These are phyloP conservation scores for Synanthedon vespiformis DNA, from an alignment of 2,888 invertebrate species.

Conservation along the genomic window DNA sequence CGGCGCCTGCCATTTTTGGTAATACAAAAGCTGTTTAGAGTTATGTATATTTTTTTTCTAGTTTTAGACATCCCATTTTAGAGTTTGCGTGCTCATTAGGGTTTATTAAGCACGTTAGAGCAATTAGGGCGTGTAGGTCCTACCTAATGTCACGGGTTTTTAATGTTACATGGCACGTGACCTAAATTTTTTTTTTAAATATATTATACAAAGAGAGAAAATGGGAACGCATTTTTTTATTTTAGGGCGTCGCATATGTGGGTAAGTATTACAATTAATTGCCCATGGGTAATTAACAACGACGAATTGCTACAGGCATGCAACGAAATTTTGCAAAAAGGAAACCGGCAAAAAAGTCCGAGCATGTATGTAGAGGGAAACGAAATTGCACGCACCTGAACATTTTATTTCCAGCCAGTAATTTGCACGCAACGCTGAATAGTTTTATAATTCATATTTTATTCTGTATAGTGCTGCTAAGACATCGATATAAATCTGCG, in stretches of 20 bases:
- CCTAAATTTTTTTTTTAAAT: too few relatives aligned
- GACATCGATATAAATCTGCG: too few relatives aligned
- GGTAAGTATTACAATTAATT: neutral
- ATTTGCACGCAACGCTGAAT: constrained; percentile 21
- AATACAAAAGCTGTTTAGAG: neutral
- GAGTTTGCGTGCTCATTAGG: constrained; percentile 9
- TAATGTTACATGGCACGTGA: too few relatives aligned
- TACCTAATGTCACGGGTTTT: too few relatives aligned
- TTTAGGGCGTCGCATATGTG: too few relatives aligned
- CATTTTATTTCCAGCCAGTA: constrained; percentile 22
- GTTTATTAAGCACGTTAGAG: constrained; percentile 1
- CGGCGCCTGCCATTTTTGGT: constrained; percentile 14
- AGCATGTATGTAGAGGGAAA: constrained; percentile 25
- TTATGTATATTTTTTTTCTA: constrained; percentile 2
- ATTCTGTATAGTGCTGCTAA: too few relatives aligned
- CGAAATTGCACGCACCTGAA: constrained; percentile 23
- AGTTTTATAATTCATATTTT: neutral
- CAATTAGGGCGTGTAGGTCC: neutral
- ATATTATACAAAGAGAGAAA: too few relatives aligned
- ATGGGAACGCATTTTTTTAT: too few relatives aligned
- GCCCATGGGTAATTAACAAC: neutral
- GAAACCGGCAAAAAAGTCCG: neutral
- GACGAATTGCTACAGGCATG: neutral
- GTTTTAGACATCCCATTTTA: constrained; percentile 14
- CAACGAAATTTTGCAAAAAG: neutral